Conservation (phyloP, 2,888 invertebrate species). For the Diaprepes abbreviatus region DNA sequence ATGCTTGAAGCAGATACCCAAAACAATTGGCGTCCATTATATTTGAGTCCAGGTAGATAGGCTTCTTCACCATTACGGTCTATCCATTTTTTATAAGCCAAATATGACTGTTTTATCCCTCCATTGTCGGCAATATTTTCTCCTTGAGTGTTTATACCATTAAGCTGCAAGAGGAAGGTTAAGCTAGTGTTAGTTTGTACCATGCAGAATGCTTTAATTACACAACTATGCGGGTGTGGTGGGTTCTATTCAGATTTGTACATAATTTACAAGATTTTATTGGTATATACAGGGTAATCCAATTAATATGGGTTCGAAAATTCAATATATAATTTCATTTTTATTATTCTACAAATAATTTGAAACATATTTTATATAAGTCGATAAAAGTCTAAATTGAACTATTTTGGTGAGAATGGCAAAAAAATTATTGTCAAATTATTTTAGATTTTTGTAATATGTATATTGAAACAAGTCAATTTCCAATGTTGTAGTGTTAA, state of each 20-base stretch:
- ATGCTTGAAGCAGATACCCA: conserved; percentile 74
- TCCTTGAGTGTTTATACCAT: conserved; percentile 92
- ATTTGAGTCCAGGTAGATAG: conserved; percentile 61
- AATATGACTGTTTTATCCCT: conserved; percentile 89
- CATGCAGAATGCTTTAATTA: conserved; percentile 44
- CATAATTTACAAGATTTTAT: too few relatives aligned
- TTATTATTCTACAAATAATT: too few relatives aligned
- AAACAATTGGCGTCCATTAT: conserved; percentile 69
- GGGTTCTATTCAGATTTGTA: neutral
- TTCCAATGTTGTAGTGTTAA: too few relatives aligned
- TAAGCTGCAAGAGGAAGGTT: conserved; percentile 73
- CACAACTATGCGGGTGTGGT: conserved; percentile 13
- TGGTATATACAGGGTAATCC: too few relatives aligned
- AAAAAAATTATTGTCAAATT: too few relatives aligned
- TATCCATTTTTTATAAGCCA: conserved; percentile 64
- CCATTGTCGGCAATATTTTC: conserved; percentile 97
- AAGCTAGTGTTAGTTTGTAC: conserved; percentile 53
- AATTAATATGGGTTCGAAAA: too few relatives aligned
- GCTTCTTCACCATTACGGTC: conserved; percentile 62
- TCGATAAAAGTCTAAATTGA: too few relatives aligned
- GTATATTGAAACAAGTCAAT: too few relatives aligned
- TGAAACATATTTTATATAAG: too few relatives aligned
- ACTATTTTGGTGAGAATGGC: too few relatives aligned
- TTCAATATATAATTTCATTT: too few relatives aligned
- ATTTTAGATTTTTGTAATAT: too few relatives aligned